phyloP scores from a whole-genome alignment of 1,140 invertebrate genomes.

The Zaprionus gabonicus region DNA sequence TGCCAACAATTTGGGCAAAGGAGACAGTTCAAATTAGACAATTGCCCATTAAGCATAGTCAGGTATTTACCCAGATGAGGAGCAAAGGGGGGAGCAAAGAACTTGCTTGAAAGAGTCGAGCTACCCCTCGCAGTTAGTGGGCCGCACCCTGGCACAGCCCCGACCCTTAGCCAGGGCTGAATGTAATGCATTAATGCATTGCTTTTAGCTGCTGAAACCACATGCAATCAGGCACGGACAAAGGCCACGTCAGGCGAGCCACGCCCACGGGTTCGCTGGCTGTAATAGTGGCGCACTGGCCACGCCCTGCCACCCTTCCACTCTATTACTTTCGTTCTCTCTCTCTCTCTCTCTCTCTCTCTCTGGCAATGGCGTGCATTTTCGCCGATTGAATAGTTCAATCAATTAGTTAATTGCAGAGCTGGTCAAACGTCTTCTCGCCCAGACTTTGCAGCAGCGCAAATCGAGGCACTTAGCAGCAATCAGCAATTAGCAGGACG shows the following conservation, averaged over 20 bases:
- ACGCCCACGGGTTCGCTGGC: not conserved
- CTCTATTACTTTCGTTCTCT: not conserved
- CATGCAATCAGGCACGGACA: conserved; percentile 31
- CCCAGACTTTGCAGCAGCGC: conserved; percentile 53
- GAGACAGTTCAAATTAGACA: conserved; percentile 8
- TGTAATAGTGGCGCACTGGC: not conserved
- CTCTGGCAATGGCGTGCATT: conserved; percentile 50
- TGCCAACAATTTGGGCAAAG: conserved; percentile 19
- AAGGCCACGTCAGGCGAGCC: conserved; percentile 10
- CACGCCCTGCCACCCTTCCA: not conserved
- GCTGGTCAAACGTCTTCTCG: conserved; percentile 49
- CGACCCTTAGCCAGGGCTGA: not conserved
- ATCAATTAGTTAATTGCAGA: conserved; percentile 82
- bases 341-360: not conserved
- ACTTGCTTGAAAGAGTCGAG: not conserved
- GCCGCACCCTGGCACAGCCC: conserved; percentile 6
- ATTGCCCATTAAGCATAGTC: conserved; percentile 34
- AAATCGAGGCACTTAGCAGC: conserved; percentile 77
- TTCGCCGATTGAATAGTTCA: conserved; percentile 77
- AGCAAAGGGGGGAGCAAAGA: not conserved
- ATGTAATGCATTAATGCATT: conserved; percentile 41
- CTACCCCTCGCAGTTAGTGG: not conserved
- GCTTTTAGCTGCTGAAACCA: conserved; percentile 31
- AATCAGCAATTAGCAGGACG: conserved; percentile 69
- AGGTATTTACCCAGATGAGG: not conserved